Evolutionary conservation across 23 tunicate genomes (phyloP), one percentile per base, ranked within the genome.

Genomic region (Styela plicata): DNA sequence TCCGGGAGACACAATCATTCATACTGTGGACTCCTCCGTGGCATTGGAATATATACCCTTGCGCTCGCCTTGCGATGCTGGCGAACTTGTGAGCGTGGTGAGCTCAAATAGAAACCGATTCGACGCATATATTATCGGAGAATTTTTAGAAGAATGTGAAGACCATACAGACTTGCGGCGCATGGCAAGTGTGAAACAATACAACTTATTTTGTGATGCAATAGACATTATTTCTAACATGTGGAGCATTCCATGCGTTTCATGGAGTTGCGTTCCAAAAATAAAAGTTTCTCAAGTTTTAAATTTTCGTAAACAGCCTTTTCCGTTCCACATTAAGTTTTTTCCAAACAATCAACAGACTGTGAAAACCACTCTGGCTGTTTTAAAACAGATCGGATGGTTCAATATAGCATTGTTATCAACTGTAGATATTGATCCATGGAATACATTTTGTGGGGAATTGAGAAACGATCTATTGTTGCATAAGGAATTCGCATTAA

Each of bases 301-400:
- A 66, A 66, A 66, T 66, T 66, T 66, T 44, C 57, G 57, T 3
- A 66, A 66, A 66, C 31, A 24, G 27, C 31, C 70, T 10, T 31
- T 37, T 32, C 32, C 71, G 21, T 66, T 63, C 52, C 67, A 63
- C 34, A 16, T 87, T 2, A 20, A 29, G 27, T 34, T 87, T 25
- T 65, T 69, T 3, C 94, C 94, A 1, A 26, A 63, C 5, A 73
- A 27, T 23, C 64, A 66, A 2, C 67, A 70, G 1, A 73, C 63
- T 1, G 68, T 74, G 24, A 63, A 79, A 34, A 69, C 88, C 25
- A 32, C 80, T 0, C 29, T 85, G 17, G 76, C 88, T 19, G 35
- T 80, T 25, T 61, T 89, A 29, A 75, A 74, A 31, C 36, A 79
- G 5, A 63, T 61, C 20, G 74, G 82, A 36, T 89, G 94, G 94